phyloP scores from a whole-genome alignment of 2,797 vertebrate species.

The Gymnocypris eckloni region DNA sequence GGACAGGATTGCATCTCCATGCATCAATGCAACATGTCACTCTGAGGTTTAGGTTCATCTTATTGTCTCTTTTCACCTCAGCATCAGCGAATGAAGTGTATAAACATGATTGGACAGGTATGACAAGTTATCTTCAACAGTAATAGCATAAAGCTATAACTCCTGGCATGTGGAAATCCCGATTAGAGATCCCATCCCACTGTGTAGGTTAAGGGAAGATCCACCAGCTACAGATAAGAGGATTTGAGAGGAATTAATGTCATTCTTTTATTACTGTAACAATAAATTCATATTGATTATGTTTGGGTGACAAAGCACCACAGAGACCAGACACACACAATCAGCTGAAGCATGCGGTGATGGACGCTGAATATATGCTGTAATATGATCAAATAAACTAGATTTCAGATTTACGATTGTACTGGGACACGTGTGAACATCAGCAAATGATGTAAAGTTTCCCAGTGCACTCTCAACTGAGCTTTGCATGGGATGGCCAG shows the following conservation, averaged over 20 bases:
- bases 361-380: background rate
- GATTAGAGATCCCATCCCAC: constrained; percentile 67
- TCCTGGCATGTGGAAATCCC: constrained; percentile 70
- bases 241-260: constrained; percentile 84
- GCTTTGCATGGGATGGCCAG: constrained; percentile 24
- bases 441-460: background rate
- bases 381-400: background rate
- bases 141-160: constrained; percentile 63
- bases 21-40: background rate
- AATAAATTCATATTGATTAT: constrained; percentile 82
- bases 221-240: constrained; percentile 79
- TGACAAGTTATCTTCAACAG: constrained; percentile 56
- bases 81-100: background rate
- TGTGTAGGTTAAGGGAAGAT: constrained; percentile 83
- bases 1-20: background rate
- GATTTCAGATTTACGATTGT: background rate
- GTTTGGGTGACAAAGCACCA: constrained; percentile 70
- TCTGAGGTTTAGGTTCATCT: background rate
- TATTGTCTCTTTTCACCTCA: background rate
- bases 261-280: constrained; percentile 77
- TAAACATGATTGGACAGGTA: background rate
- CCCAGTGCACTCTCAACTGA: background rate
- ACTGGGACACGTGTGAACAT: background rate
- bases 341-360: background rate
- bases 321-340: background rate